These are phyloP conservation scores for Aix galericulata DNA, from an alignment of 2,113 vertebrate genomes.

Conservation along the genomic window DNA sequence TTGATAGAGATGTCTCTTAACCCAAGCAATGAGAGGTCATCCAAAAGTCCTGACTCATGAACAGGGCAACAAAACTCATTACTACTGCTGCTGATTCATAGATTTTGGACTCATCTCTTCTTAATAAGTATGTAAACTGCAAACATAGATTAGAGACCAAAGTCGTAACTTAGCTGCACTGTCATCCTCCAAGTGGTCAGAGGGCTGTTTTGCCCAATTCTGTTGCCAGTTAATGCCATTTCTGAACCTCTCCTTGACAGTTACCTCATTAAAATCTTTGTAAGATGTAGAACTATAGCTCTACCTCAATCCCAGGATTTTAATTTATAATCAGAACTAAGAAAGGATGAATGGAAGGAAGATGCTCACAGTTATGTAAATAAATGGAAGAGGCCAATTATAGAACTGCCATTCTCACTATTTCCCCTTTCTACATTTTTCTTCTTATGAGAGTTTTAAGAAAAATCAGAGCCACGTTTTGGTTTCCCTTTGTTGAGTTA, in stretches of 20 bases:
- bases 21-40: neutral
- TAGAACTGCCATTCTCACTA: slow-evolving; percentile 22
- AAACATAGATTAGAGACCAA: neutral
- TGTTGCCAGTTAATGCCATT: neutral
- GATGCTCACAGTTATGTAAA: slow-evolving; percentile 41
- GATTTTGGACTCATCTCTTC: neutral
- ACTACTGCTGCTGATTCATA: neutral
- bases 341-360: slow-evolving; percentile 46
- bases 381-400: slow-evolving; percentile 20
- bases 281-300: neutral
- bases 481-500: neutral
- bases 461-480: neutral
- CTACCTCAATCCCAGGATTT: neutral
- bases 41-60: neutral
- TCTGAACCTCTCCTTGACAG: neutral
- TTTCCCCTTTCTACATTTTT: slow-evolving; percentile 17
- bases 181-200: neutral
- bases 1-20: neutral
- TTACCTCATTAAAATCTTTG: neutral
- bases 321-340: neutral
- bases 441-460: neutral
- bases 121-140: neutral
- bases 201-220: neutral
- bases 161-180: neutral
- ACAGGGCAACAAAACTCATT: neutral